A percentile compares a stretch with the other conserved stretches of the same genome.
phyloP scores from a whole-genome alignment of 2,888 invertebrate species.

The Agrypnus murinus region DNA sequence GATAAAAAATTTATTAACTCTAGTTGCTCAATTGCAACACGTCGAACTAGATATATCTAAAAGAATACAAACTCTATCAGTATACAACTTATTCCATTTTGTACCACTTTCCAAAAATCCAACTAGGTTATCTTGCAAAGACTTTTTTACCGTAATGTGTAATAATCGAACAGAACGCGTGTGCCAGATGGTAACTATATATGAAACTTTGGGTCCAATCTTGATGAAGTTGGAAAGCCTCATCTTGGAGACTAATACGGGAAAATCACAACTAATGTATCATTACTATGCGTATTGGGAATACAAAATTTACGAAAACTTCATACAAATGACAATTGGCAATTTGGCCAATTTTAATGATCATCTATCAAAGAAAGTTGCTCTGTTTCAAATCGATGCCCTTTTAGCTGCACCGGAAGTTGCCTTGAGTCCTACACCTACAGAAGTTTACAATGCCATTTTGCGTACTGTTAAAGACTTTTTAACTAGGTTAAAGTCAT shows the following conservation, averaged over 20 bases:
- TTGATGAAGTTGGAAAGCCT: slow-evolving; percentile 90
- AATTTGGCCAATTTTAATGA: slow-evolving; percentile 83
- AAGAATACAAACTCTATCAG: slow-evolving; percentile 74
- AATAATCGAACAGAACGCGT: slow-evolving; percentile 80
- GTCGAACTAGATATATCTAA: slow-evolving; percentile 78
- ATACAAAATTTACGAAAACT: slow-evolving; percentile 81
- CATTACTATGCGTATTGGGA: slow-evolving; percentile 90
- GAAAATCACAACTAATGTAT: slow-evolving; percentile 82
- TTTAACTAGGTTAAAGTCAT: slow-evolving; percentile 82
- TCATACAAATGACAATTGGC: slow-evolving; percentile 79
- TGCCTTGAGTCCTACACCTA: slow-evolving; percentile 81
- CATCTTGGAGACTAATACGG: slow-evolving; percentile 86
- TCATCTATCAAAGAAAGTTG: slow-evolving; percentile 72
- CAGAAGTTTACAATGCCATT: slow-evolving; percentile 86
- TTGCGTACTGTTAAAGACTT: slow-evolving; percentile 85
- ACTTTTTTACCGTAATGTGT: slow-evolving; percentile 83
- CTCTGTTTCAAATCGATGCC: slow-evolving; percentile 87
- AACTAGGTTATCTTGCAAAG: slow-evolving; percentile 68
- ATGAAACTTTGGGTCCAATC: slow-evolving; percentile 86
- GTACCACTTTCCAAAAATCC: slow-evolving; percentile 57
- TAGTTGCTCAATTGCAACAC: slow-evolving; percentile 81
- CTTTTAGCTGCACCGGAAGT: slow-evolving; percentile 84
- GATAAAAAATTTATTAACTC: slow-evolving; percentile 77
- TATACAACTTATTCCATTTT: slow-evolving; percentile 76
- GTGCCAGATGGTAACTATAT: slow-evolving; percentile 81